Base-by-base conservation (phyloP, 2,797 vertebrate genomes). In the Loriculus beryllinus region DNA sequence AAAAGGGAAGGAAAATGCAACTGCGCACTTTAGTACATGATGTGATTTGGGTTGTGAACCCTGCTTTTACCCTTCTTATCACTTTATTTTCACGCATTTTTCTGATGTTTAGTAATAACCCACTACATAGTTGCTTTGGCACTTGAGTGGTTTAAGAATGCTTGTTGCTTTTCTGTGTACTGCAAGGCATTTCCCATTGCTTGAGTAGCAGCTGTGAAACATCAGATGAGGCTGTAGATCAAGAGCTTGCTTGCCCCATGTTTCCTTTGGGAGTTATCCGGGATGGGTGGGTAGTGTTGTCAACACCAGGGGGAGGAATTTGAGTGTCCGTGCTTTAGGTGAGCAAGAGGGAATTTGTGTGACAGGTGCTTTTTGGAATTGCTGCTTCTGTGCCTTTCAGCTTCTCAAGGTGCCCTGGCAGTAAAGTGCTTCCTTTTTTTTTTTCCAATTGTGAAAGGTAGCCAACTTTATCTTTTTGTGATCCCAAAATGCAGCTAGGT, bases 321-420 rank as follows among this genome's bases (percentile, higher is more conserved):
- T 86, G 22, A 14, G 48, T 69, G 10, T 82, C 37, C 56, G 31
- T 76, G 22, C 85, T 82, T 78, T 78, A 42, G 14, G 8, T 78
- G 35, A 79, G 70, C 76, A 77, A 67, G 82, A 64, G 21, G 14
- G 69, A 81, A 76, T 91, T 70, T 83, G 48, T 68, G 42, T 77
- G 45, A 54, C 67, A 74, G 13, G 28, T 42, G 15, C 48, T 77
- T 76, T 88, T 82, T 85, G 72, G 63, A 88, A 69, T 92, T 77
- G 60, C 77, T 78, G 25, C 54, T 88, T 70, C 74, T 72, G 13
- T 39, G 54, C 37, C 49, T 95, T 78, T 84, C 62, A 51, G 8
- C 49, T 86, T 86, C 71, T 85, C 86, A 95, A 94, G 84, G 93
- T 96, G 92, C 88, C 92, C 86, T 93, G 56, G 76, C 81, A 74